Evolutionary conservation across 2,797 vertebrate species (phyloP), one percentile per base, ranked within the genome.

Genomic region (Schizopygopsis pylzovi): DNA sequence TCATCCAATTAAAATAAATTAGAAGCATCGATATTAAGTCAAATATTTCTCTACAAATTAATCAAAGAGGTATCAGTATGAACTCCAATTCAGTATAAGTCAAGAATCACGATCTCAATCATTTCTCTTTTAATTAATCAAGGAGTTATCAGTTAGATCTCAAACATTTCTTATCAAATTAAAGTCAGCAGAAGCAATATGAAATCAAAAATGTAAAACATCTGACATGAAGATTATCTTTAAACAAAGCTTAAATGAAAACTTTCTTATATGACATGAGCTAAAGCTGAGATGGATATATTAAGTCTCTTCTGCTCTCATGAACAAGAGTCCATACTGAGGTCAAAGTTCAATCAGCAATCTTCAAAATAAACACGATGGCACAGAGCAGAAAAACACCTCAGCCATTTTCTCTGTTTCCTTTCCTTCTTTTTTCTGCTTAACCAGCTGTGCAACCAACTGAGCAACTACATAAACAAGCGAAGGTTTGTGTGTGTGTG

Each of bases 401-500:
- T n/a, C 54, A 61, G 81, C 67, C 84, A 89, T 15, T 90, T 86
- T 33, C 25, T 85, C 25, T 81, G 79, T 11, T 85, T 67, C 54
- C 71, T 90, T 91, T 85, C 25, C 72, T 33, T 49, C 4, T 11
- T 28, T 84, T 25, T 81, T 63, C 73, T 47, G 20, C 43, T 87
- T 75, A 80, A 84, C 52, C 39, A 81, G 88, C 92, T 91, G 61
- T 63, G 25, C 25, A 63, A 63, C 61, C 61, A 93, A 94, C 92
- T 93, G 90, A 92, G 89, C 89, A 93, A 91, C 89, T 91, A 93
- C 93, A 92, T 89, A 90, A 93, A 92, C 92, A 91, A 90, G 89
- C 87, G 52, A 89, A 90, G 90, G 72, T 71, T 0, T 70, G 67
- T 39, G 8, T 68, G 15, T 37, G 9, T 59, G 56, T 59, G 3